These are phyloP conservation scores for Cromileptes altivelis DNA, from an alignment of 2,113 vertebrate species.

Conservation along the genomic window DNA sequence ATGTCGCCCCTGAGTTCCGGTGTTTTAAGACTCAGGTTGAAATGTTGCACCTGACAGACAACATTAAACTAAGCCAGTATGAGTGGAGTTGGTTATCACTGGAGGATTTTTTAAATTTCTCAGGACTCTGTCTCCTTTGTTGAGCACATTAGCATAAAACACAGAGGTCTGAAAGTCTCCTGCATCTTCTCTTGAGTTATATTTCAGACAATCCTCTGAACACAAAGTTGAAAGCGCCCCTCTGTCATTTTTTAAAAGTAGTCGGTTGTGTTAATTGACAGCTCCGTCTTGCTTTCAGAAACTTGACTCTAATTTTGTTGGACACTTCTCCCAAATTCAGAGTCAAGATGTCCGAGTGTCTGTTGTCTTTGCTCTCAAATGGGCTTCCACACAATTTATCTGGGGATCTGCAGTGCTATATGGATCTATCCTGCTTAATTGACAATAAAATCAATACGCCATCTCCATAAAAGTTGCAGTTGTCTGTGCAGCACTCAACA, in stretches of 20 bases:
- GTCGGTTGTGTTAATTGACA: slow-evolving; percentile 39
- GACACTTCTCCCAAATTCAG: not conserved
- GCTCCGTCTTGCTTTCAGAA: slow-evolving; percentile 2
- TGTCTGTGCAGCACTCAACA: not conserved
- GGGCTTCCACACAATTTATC: slow-evolving; percentile 17
- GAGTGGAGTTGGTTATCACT: not conserved
- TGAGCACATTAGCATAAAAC: not conserved
- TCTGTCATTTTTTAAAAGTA: not conserved
- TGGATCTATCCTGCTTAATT: slow-evolving; percentile 39
- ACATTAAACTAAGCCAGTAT: not conserved
- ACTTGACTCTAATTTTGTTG: slow-evolving; percentile 18
- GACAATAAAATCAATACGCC: slow-evolving; percentile 52
- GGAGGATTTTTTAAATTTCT: not conserved
- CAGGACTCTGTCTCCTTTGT: not conserved
- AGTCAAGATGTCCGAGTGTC: slow-evolving; percentile 44
- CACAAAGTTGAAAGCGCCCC: not conserved
- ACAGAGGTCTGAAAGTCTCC: not conserved
- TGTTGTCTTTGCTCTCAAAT: slow-evolving; percentile 37
- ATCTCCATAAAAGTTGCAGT: slow-evolving; percentile 13
- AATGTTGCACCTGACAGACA: not conserved
- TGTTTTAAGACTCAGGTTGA: slow-evolving; percentile 8
- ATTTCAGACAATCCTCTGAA: not conserved
- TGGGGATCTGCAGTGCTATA: not conserved
- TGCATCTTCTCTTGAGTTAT: not conserved
- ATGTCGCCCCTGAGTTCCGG: too few species aligned